Evolutionary conservation across 2,888 invertebrate genomes (phyloP), one percentile per base, ranked within the genome.

Genomic region (Dasysyrphus tricinctus): DNA sequence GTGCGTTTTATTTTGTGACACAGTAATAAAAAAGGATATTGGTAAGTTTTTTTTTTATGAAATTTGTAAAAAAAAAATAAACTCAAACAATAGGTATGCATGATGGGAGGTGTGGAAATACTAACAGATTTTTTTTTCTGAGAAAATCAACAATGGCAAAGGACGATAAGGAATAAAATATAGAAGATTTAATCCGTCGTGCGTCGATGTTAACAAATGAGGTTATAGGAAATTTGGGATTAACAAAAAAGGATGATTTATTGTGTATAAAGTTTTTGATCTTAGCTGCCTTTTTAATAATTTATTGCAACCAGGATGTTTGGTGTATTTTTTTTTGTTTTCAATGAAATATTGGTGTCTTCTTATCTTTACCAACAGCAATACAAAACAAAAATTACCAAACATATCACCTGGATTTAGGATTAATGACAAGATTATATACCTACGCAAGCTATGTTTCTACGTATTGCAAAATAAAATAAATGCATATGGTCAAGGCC

Each of bases 91-190:
- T 4, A 16, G 8, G 0, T 24, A 47, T 2, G 4, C 3, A 9
- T 14, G 14, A 51, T 24, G 24, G 24, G 16, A 42, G 59, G 29
- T 65, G 82, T 78, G 67, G 73, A 67, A 59, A 54, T 49, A 51
- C 78, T 82, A 39, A 47, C 72, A 77, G 77, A 70, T 72, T 77
- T 5, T 81, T 24, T 56, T 81, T 56, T 39, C 16, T 16, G 16
- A 12, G n/a, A 42, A 56, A 56, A 56, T 0, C 11, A 19, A 14
- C 7, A 16, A 44, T 19, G 12, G 12, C 0, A 0, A 3, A 2
- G 7, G 1, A 24, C 8, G 39, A 29, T 44, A 44, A 24, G 11
- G 5, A 39, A 61, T 29, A 42, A 24, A 24, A n/a, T 63, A 14
- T 14, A n/a, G 16, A 63, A 44, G 44, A 63, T 16, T 42, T 24